Conservation (phyloP, 2,797 vertebrate species). For the Rhinichthys osculus region DNA sequence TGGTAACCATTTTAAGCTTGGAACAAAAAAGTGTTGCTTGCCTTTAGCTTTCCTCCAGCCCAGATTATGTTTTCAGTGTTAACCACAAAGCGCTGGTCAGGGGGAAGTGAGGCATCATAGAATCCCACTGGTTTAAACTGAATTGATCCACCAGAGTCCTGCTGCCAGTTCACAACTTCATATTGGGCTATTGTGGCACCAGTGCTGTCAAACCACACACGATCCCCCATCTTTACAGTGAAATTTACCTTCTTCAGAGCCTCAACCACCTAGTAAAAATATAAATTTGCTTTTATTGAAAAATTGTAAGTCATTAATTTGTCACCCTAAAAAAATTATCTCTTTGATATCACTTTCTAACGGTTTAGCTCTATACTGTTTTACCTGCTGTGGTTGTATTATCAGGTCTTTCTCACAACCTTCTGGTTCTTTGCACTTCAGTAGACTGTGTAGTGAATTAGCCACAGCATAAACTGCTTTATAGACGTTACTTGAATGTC, state of each 20-base stretch:
- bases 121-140: constrained; percentile 76
- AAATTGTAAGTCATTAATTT: background rate
- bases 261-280: constrained; percentile 68
- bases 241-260: constrained; percentile 75
- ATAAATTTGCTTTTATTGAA: background rate
- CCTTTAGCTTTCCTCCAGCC: constrained; percentile 69
- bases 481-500: constrained; percentile 76
- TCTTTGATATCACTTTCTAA: constrained; percentile 17
- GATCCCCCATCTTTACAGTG: constrained; percentile 70
- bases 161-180: constrained; percentile 80
- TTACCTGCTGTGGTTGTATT: constrained; percentile 72
- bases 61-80: constrained; percentile 70
- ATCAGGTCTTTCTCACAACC: constrained; percentile 66
- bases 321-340: background rate
- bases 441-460: constrained; percentile 71
- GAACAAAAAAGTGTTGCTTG: constrained; percentile 10
- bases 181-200: constrained; percentile 74
- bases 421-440: constrained; percentile 66
- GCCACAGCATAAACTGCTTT: constrained; percentile 78
- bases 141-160: constrained; percentile 63
- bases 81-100: constrained; percentile 70
- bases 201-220: constrained; percentile 76
- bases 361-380: constrained; percentile 58
- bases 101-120: constrained; percentile 73
- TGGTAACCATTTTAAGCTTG: background rate